Evolutionary conservation across 2,113 vertebrate species (phyloP), one percentile per base, ranked within the genome.

Genomic region (Cheilinus undulatus): DNA sequence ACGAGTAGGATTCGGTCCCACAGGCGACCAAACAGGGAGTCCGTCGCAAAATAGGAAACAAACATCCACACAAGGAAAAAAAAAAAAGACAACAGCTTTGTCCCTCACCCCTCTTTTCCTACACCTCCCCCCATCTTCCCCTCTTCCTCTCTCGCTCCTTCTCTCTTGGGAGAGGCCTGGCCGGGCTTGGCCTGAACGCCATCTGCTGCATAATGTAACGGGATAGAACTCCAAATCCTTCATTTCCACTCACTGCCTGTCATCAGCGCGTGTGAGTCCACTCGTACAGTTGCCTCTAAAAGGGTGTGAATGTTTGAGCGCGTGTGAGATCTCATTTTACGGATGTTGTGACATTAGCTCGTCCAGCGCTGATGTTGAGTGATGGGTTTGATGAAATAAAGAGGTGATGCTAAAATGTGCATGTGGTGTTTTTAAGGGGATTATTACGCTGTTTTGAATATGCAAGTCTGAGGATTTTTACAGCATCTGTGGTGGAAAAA

Each of bases 201-300:
- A 94, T 92, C 91, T 93, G 92, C 92, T 92, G 92, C 91, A 93
- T 92, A 91, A 92, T 93, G 92, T 93, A 92, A 88, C 91, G 88
- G 92, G 91, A 92, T 90, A 90, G 90, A 94, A 92, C 89, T 91
- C 90, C 91, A 94, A 93, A 93, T 93, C 91, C 86, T 93, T 92
- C 89, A 92, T 91, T 92, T 91, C 90, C 91, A 92, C 91, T 90
- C 90, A 77, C 89, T 93, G 91, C 86, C 87, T 94, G 92, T 93
- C 92, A 66, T 71, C 65, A 62, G 60, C 53, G 58, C 26, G 77
- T 23, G 57, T 78, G 58, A 64, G 74, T 72, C 78, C 83, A 83
- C 83, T 85, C 71, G 43, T 75, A 85, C 78, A 63, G 75, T 79
- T 72, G 73, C 80, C 81, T 76, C 28, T 20, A 43, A 70, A 68